Base-by-base conservation (phyloP, 2,888 invertebrate species). In the Troides aeacus region DNA sequence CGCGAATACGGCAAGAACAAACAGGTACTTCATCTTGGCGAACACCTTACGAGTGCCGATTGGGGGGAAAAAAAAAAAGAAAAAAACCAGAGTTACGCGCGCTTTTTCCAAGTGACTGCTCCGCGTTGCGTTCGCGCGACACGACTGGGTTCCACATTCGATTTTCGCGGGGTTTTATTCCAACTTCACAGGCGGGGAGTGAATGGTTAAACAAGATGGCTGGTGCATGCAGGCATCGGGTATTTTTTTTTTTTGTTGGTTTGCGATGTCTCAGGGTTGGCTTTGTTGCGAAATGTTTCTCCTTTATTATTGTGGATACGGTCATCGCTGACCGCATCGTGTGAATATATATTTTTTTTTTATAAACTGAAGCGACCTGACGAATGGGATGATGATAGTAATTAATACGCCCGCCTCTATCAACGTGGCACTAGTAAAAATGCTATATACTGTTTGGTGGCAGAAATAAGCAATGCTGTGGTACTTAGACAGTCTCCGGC, bases 1-100 rank as follows among this genome's bases (percentile, higher is more conserved):
- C 74, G 93, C 92, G 78, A 94, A 83, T 75, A 93, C 83, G 78
- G 93, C 88, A 78, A 93, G 81, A 72, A 90, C 91, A 76, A 93
- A 84, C 73, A 94, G 82, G 81, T 88, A 90, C 86, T 94, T 94
- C 94, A 94, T 94, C 81, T 84, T 93, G 78, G 79, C 78, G 78
- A 82, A 82, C 81, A 81, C 79, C 81, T 82, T 79, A 82, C 78
- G 80, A 80, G 79, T 83, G 83, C 80, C 78, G 81, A 76, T 71
- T 76, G 71, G 75, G 79, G 21, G 21, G 21, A 21, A 21, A 21
- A 21, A 78, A 76, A 73, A 80, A 75, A 79, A 77, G 5, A 77
- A 74, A 77, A 81, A 80, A 80, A 77, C 79, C 77, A 73, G 77
- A 76, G 78, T 77, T 79, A 79, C 82, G 80, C 85, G 84, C 83